Percentiles rank a stretch among this genome's conserved stretches.
Conservation (phyloP, 2,797 vertebrate species). For the Periparus ater region DNA sequence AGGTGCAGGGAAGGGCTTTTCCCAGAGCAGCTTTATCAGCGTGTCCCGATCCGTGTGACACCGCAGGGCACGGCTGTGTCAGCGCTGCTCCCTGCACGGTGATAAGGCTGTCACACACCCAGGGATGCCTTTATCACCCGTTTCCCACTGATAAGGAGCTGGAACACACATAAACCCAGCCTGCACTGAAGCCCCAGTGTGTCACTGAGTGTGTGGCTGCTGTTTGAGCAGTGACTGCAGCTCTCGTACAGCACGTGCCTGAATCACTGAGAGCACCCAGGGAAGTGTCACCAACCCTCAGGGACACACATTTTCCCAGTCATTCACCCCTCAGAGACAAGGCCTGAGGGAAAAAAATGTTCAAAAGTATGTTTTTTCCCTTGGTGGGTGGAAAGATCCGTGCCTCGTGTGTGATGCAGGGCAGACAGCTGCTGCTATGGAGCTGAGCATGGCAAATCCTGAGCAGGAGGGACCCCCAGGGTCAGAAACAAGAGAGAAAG, state of each 20-base stretch:
- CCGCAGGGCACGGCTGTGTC: rapidly evolving
- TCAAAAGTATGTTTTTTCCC: background rate
- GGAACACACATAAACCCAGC: background rate
- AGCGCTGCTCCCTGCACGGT: rapidly evolving
- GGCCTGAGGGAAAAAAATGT: background rate
- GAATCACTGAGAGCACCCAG: background rate
- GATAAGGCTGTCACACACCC: background rate
- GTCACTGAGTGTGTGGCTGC: rapidly evolving
- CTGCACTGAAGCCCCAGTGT: rapidly evolving
- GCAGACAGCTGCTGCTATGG: background rate
- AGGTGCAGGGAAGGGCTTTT: background rate
- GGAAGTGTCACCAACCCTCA: rapidly evolving
- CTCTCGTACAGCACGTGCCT: rapidly evolving
- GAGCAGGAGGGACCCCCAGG: background rate
- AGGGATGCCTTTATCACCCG: background rate
- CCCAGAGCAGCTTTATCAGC: background rate
- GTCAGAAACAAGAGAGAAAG: background rate
- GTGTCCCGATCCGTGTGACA: background rate
- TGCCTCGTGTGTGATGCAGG: background rate
- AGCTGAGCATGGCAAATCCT: background rate
- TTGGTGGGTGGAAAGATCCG: rapidly evolving
- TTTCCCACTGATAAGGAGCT: background rate
- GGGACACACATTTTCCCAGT: background rate
- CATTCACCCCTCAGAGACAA: background rate
- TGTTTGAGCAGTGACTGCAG: background rate